Evolutionary conservation across 2,888 invertebrate genomes (phyloP), one percentile per base, ranked within the genome.

Genomic region (Mythimna vitellina): DNA sequence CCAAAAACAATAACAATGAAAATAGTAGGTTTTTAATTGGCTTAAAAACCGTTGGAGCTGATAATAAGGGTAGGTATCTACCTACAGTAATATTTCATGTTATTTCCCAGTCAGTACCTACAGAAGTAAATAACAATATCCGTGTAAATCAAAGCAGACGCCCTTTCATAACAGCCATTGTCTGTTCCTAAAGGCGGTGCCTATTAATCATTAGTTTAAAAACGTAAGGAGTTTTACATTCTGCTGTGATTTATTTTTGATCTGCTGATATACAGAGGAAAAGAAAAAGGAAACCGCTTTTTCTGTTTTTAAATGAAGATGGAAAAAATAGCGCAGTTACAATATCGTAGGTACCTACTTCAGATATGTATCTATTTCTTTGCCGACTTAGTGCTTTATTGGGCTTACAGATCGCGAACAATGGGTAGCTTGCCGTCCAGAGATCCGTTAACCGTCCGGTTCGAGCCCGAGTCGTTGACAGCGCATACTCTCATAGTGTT

Each of bases 141-240:
- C 49, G 42, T 58, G 56, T 49, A 51, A 54, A 79, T 65, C 58
- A 71, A 65, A 76, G 29, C 42, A 35, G 63, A 25, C 17, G 53
- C 32, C 38, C 61, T 20, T 53, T 78, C 61, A 51, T 46, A 67
- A 58, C 54, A 54, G 1, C 74, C 49, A 69, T 64, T 79, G 79
- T 81, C 76, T 72, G 9, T 32, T 65, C 53, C 65, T 72, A 83
- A 79, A 72, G 65, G 53, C 53, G 53, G 38, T 10, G 29, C 22
- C 76, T 74, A 84, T 80, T 82, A 80, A 82, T 82, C 82, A 84
- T 60, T 38, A 61, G 64, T 74, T 75, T 63, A 66, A 74, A 68
- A 76, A 66, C 65, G 38, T 49, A 49, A 56, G 57, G 56, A 73
- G 38, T 70, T 65, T 70, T 70, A 75, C 70, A 76, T 79, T 76